phyloP scores from a whole-genome alignment of 2,113 vertebrate species.

The Garra rufa region DNA sequence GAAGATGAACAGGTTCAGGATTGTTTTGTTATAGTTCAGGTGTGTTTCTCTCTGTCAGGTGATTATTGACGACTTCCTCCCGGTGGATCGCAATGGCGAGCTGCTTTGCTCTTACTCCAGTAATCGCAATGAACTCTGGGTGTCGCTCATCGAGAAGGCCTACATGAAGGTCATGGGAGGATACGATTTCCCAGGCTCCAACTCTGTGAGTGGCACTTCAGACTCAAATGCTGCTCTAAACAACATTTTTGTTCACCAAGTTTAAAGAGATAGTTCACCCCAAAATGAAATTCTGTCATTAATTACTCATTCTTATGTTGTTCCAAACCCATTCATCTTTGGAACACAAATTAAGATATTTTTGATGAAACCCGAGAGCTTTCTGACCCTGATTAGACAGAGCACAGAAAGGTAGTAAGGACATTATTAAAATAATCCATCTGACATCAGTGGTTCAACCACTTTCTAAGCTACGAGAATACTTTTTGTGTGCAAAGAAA shows the following conservation, averaged over 20 bases:
- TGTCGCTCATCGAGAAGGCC: conserved; percentile 98
- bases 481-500: too few relatives aligned
- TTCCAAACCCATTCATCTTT: too few relatives aligned
- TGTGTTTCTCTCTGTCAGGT: conserved; percentile 76
- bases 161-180: conserved; percentile 99
- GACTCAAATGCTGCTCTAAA: background rate
- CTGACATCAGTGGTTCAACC: too few relatives aligned
- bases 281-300: too few relatives aligned
- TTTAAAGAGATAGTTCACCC: too few relatives aligned
- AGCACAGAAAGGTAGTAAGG: too few relatives aligned
- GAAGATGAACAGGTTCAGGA: background rate
- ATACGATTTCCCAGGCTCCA: conserved; percentile 98
- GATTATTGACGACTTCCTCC: conserved; percentile 95
- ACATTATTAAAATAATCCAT: too few relatives aligned
- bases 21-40: background rate
- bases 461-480: too few relatives aligned
- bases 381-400: too few relatives aligned
- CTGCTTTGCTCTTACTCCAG: conserved; percentile 97
- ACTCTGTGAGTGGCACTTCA: conserved; percentile 85
- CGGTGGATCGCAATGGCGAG: conserved; percentile 92
- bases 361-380: too few relatives aligned
- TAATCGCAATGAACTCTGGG: conserved; percentile 97
- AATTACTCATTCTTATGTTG: too few relatives aligned
- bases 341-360: too few relatives aligned
- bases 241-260: background rate